Evolutionary conservation across 2,797 vertebrate species (phyloP).

Genomic region (Morelia viridis): DNA sequence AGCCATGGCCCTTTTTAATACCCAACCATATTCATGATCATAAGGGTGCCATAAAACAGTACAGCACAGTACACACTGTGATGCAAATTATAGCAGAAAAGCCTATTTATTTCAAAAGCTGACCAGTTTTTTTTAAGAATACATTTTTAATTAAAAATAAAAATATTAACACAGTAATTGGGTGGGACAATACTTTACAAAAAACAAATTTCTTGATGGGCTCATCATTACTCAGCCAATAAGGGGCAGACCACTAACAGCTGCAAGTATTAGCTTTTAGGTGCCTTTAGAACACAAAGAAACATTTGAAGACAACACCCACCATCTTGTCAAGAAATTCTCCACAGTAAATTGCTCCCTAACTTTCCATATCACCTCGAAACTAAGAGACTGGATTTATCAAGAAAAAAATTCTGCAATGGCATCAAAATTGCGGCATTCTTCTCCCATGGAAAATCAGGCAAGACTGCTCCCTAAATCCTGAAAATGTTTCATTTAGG

Average conservation of each 20-base stretch:
- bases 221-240: conserved; percentile 14
- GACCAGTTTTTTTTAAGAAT: conserved; percentile 35
- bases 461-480: background rate
- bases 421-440: background rate
- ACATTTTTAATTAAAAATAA: conserved; percentile 38
- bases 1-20: conserved; percentile 40
- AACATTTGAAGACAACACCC: background rate
- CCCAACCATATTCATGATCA: conserved; percentile 29
- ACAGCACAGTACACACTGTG: conserved; percentile 55
- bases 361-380: too few relatives aligned
- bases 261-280: background rate
- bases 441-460: background rate
- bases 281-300: too few relatives aligned
- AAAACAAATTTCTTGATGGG: conserved; percentile 54
- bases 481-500: too few relatives aligned
- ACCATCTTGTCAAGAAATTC: background rate
- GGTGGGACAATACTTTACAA: conserved; percentile 39
- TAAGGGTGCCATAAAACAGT: conserved; percentile 60
- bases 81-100: conserved; percentile 39
- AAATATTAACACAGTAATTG: conserved; percentile 47
- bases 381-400: background rate
- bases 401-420: background rate
- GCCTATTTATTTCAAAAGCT: conserved; percentile 31
- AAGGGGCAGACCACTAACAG: background rate
- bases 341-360: background rate